Evolutionary conservation across 1,140 invertebrate genomes (phyloP).

Genomic region (Trachelipus rathkii): DNA sequence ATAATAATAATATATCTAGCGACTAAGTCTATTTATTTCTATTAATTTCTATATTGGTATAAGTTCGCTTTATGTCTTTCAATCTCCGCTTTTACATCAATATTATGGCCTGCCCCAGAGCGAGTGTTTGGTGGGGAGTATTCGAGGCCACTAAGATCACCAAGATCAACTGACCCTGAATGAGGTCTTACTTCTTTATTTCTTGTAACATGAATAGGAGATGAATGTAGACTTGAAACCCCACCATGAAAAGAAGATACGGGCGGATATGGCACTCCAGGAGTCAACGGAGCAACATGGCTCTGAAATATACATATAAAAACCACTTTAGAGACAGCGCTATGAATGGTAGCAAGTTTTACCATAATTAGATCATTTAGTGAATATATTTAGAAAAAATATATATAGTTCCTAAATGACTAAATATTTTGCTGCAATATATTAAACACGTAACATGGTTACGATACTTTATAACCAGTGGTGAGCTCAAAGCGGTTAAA

Average conservation of each 20-base stretch:
- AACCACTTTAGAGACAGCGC: no score
- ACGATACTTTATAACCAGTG: no score
- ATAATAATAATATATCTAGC: no score
- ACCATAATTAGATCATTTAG: no score
- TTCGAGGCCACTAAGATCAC: neutral
- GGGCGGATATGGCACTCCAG: neutral
- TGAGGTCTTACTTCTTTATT: neutral
- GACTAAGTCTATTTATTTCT: no score
- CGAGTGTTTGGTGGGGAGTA: neutral
- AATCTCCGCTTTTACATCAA: neutral
- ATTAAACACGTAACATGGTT: no score
- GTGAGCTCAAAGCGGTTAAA: no score
- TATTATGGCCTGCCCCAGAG: neutral
- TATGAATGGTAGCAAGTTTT: no score
- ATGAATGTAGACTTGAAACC: neutral
- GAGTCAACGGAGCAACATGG: neutral
- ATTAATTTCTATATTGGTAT: neutral
- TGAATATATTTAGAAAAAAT: no score
- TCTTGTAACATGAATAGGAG: neutral
- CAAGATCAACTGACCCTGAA: neutral
- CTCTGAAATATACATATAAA: neutral
- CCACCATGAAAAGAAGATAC: neutral
- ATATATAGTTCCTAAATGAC: no score
- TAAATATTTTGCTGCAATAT: no score
- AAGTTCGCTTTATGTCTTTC: constrained; percentile 2